Percentiles rank a stretch among this genome's conserved stretches.
Conservation (phyloP, 2,888 invertebrate genomes). For the Mimachlamys varia region DNA sequence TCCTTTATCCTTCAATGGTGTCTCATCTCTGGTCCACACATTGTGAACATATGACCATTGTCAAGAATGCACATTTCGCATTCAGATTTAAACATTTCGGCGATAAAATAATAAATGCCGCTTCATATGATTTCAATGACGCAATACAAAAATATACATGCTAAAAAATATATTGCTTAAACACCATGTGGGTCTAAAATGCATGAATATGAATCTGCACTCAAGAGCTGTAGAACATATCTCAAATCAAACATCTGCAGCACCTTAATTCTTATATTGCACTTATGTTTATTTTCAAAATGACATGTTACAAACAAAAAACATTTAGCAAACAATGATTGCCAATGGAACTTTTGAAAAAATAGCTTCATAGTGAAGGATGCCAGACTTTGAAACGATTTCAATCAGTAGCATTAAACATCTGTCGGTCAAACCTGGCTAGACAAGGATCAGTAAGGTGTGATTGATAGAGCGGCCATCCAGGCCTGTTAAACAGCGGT, state of each 20-base stretch:
- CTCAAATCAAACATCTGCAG: neutral
- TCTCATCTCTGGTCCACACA: too few species aligned
- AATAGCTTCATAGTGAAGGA: neutral
- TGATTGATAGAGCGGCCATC: neutral
- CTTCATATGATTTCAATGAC: too few species aligned
- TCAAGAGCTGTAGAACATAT: neutral
- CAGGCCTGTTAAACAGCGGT: neutral
- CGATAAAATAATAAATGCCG: too few species aligned
- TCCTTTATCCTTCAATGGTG: too few species aligned
- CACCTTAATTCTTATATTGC: neutral
- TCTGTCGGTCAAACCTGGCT: neutral
- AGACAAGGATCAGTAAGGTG: neutral
- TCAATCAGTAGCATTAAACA: neutral
- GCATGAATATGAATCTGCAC: neutral
- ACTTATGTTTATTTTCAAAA: constrained; percentile 23
- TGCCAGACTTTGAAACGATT: neutral
- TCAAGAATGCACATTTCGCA: too few species aligned
- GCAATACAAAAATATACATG: too few species aligned
- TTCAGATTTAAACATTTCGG: too few species aligned
- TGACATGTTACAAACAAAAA: constrained; percentile 15
- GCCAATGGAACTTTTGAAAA: neutral
- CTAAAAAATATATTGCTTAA: too few species aligned
- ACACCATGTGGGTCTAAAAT: neutral
- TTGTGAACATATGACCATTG: too few species aligned
- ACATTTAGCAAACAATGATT: neutral